Evolutionary conservation across 2,888 invertebrate genomes (phyloP).

Genomic region (Anarsia innoxiella): DNA sequence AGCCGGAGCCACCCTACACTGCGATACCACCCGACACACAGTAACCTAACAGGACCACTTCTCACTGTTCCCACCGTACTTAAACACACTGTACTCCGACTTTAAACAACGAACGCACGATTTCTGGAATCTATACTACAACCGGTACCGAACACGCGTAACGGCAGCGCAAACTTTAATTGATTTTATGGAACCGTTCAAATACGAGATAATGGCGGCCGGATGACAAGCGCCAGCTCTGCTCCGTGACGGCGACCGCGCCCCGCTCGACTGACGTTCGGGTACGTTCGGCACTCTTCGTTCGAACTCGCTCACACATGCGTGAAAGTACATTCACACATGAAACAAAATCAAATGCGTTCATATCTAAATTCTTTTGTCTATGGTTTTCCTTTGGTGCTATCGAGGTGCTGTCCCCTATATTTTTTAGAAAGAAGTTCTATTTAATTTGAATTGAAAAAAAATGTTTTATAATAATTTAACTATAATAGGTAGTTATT

Average conservation of each 20-base stretch:
- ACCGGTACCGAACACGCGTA: constrained; percentile 50
- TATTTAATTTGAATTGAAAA: too few relatives aligned
- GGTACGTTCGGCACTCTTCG: constrained; percentile 64
- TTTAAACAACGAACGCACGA: constrained; percentile 30
- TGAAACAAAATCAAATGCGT: constrained; percentile 43
- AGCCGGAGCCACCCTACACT: constrained; percentile 66
- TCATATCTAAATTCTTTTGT: constrained; percentile 21
- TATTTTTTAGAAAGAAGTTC: too few relatives aligned
- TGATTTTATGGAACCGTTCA: constrained; percentile 71
- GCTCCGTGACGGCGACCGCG: constrained; percentile 77
- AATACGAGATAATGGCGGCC: constrained; percentile 78
- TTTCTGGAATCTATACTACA: constrained; percentile 35
- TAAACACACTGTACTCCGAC: constrained; percentile 29
- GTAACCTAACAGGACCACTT: constrained; percentile 66
- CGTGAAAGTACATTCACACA: constrained; percentile 50
- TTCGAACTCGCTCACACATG: constrained; percentile 70
- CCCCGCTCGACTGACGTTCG: constrained; percentile 76
- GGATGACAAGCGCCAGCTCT: constrained; percentile 75
- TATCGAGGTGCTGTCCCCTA: too few relatives aligned
- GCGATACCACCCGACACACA: constrained; percentile 56
- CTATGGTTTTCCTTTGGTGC: constrained; percentile 13
- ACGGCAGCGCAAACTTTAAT: constrained; percentile 59
- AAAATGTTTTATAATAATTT: too few relatives aligned
- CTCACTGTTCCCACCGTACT: constrained; percentile 43
- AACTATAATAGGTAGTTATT: too few relatives aligned